A percentile compares a stretch with the other conserved stretches of the same genome.
phyloP scores from a whole-genome alignment of 2,113 vertebrate genomes.

The Falcunculus frontatus region DNA sequence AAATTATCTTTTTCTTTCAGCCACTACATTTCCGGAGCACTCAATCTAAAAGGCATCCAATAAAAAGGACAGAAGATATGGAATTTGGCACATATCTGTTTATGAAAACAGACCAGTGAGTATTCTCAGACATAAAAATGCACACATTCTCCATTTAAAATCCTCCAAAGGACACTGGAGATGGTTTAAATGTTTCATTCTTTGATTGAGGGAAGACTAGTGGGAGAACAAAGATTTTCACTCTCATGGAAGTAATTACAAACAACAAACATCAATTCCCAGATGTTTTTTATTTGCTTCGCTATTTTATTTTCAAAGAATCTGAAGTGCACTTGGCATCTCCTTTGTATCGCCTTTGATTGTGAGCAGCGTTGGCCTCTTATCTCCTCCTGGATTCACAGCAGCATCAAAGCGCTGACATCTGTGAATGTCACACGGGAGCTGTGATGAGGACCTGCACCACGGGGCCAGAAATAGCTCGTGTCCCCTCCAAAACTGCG shows the following conservation, averaged over 20 bases:
- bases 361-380: not conserved
- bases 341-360: not conserved
- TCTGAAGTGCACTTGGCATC: not conserved
- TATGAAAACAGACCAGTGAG: conserved; percentile 26
- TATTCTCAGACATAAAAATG: conserved; percentile 20
- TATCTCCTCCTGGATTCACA: not conserved
- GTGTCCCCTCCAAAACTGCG: accelerated
- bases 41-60: conserved; percentile 23
- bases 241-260: conserved; percentile 17
- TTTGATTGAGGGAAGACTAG: not conserved
- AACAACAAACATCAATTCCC: conserved; percentile 17
- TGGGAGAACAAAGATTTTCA: not conserved
- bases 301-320: conserved; percentile 5
- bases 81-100: conserved; percentile 19
- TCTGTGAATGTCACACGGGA: not conserved
- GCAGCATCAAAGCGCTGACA: not conserved
- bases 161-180: conserved; percentile 28
- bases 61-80: conserved; percentile 18
- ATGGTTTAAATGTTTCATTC: conserved; percentile 19
- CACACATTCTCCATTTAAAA: not conserved
- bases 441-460: not conserved
- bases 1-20: conserved; percentile 30
- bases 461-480: not conserved
- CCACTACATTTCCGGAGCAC: not conserved
- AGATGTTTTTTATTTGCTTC: not conserved